Evolutionary conservation across 2,113 vertebrate species (phyloP).

Genomic region (Hydrolagus affinis): DNA sequence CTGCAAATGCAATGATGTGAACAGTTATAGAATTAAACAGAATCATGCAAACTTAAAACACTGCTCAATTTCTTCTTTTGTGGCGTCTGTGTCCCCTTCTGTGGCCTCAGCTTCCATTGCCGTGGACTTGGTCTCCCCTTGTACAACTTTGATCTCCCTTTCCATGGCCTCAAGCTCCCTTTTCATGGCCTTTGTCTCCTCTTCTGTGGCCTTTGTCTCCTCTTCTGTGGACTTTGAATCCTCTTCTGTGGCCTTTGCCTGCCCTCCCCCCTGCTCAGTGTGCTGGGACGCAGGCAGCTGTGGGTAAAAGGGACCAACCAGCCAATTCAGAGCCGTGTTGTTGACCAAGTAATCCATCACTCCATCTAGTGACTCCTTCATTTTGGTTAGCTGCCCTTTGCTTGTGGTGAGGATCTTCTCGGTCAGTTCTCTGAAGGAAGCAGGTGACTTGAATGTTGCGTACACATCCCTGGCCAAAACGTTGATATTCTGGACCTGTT

Average conservation of each 20-base stretch:
- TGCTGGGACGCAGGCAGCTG: slow-evolving; percentile 47
- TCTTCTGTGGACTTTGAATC: slow-evolving; percentile 39
- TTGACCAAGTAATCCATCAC: slow-evolving; percentile 74
- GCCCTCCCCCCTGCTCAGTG: slow-evolving; percentile 46
- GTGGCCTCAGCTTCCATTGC: slow-evolving; percentile 42
- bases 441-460: slow-evolving; percentile 48
- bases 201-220: slow-evolving; percentile 42
- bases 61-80: background rate
- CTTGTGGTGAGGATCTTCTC: slow-evolving; percentile 61
- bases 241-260: slow-evolving; percentile 40
- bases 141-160: slow-evolving; percentile 41
- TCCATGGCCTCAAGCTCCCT: slow-evolving; percentile 37
- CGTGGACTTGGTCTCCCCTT: slow-evolving; percentile 35
- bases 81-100: slow-evolving; percentile 35
- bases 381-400: slow-evolving; percentile 66
- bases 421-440: slow-evolving; percentile 61
- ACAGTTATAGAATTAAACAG: background rate
- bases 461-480: slow-evolving; percentile 64
- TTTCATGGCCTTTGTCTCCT: slow-evolving; percentile 40
- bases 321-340: slow-evolving; percentile 81
- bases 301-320: slow-evolving; percentile 69
- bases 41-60: background rate
- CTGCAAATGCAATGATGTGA: background rate
- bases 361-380: slow-evolving; percentile 56
- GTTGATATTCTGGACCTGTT: slow-evolving; percentile 53